Evolutionary conservation across 2,113 vertebrate genomes (phyloP).

Genomic region (Stigmatopora nigra): DNA sequence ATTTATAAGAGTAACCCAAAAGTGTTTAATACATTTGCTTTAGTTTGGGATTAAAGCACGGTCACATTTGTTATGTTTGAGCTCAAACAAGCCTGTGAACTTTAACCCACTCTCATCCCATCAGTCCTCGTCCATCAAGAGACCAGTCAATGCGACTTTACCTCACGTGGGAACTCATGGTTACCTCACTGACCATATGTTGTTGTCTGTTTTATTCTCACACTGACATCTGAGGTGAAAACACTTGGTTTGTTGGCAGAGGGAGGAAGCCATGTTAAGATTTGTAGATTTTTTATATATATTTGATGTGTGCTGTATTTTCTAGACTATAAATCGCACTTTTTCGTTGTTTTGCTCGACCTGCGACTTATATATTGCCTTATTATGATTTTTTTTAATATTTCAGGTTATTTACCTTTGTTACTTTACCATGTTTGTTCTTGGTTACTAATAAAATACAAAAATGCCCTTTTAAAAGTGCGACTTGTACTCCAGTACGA

Average conservation of each 20-base stretch:
- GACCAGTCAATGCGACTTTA: slow-evolving; percentile 46
- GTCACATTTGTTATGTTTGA: slow-evolving; percentile 14
- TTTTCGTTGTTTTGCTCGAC: too few relatives aligned
- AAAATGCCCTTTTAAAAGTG: too few relatives aligned
- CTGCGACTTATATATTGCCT: too few relatives aligned
- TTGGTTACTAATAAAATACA: too few relatives aligned
- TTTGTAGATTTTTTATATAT: background rate
- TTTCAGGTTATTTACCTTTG: too few relatives aligned
- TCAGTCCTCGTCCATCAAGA: slow-evolving; percentile 61
- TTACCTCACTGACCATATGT: slow-evolving; percentile 38
- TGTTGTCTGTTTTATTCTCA: slow-evolving; percentile 42
- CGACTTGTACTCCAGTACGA: too few relatives aligned
- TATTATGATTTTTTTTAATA: too few relatives aligned
- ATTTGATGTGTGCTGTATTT: too few relatives aligned
- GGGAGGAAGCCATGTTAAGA: slow-evolving; percentile 34
- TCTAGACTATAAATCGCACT: too few relatives aligned
- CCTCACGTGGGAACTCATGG: slow-evolving; percentile 33
- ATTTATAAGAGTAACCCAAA: too few relatives aligned
- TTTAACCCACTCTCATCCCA: slow-evolving; percentile 46
- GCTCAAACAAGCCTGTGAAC: slow-evolving; percentile 26
- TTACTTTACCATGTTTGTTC: too few relatives aligned
- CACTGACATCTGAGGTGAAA: slow-evolving; percentile 40
- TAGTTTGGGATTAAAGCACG: slow-evolving; percentile 20
- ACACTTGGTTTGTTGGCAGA: slow-evolving; percentile 29
- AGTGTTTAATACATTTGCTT: background rate